Evolutionary conservation across 2,888 invertebrate genomes (phyloP), one percentile per base, ranked within the genome.

Genomic region (Polia nebulosa): DNA sequence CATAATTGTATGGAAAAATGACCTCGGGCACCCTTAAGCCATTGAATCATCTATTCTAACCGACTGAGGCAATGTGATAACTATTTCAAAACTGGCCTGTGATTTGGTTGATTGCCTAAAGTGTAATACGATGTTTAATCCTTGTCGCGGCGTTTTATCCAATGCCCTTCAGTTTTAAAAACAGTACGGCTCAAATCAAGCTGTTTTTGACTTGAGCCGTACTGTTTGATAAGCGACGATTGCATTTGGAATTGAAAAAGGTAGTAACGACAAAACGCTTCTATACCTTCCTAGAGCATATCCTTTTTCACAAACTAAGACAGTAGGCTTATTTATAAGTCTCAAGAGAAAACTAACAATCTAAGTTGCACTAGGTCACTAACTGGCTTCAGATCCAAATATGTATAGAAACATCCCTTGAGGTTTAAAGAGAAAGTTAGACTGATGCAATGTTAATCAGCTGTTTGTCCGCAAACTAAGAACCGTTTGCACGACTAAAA

Each of bases 341-440:
- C 45, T 55, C 34, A 2, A 25, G 44, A 39, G 55, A 32, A 56
- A 25, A 44, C 56, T 11, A 56, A 56, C 36, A 52, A 57, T 22
- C 29, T 45, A 63, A 63, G 29, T 64, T 63, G 44, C n/a, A 72
- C 44, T 39, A 3, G 47, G 17, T 17, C 29, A 29, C 22, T 71
- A 49, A 44, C 22, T 0, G 41, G 61, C 22, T 70, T 34, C 27
- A 32, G 41, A 44, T 29, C 27, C 45, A 57, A 64, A 57, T 57
- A 22, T 27, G 13, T 44, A 47, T 47, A 41, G 17, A 58, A 58
- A 52, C 52, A 71, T 55, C 49, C 47, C 71, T 20, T 0, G 49
- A 15, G 49, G 53, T 6, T 22, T 49, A 20, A 27, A 53, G 8
- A 41, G 61, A 71, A 29, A 56, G 13, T 34, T 71, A 56, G 13